Evolutionary conservation across 2,113 vertebrate genomes (phyloP), one percentile per base, ranked within the genome.

Genomic region (Nothocercus nigrocapillus): DNA sequence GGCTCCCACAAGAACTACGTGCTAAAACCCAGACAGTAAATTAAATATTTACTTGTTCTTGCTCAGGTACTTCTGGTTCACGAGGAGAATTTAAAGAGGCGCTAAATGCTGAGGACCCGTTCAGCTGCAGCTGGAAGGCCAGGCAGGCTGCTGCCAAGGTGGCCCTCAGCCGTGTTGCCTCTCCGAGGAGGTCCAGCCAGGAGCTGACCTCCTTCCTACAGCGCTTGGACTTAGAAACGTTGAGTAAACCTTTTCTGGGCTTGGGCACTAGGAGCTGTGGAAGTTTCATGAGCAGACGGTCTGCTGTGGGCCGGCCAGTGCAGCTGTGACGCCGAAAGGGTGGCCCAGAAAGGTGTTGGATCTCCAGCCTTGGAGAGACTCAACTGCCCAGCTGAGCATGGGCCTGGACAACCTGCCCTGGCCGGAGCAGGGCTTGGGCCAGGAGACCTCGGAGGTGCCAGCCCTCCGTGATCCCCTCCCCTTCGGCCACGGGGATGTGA

Each of bases 11-110:
- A 94, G 63, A 70, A 83, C 85, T 90, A 81, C 82, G 67, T 49
- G 86, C 58, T 95, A 83, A 76, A 91, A 82, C 91, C 56, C 89
- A 93, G 91, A 66, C 45, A 18, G 61, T 51, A 86, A 85, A 90
- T 96, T 91, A 95, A 97, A 95, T 95, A 96, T 91, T 97, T 96
- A 96, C 91, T 78, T 64, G 11, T 90, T 96, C 91, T 54, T 85
- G 74, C 85, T 79, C 40, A 32, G 78, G 67, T 85, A 32, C 51
- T n/a, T 75, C 64, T 91, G 76, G 17, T n/a, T 95, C n/a, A 7
- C 40, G 62, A 75, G 83, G 82, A 81, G 95, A 95, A 95, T 94
- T 81, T 81, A 25, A 94, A 96, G 63, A 13, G 56, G 11, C 30
- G 7, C 34, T 68, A 73, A 94, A 58, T 1, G 6, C 53, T 47